phyloP scores from a whole-genome alignment of 2,113 vertebrate species.

The Calyptomena viridis region DNA sequence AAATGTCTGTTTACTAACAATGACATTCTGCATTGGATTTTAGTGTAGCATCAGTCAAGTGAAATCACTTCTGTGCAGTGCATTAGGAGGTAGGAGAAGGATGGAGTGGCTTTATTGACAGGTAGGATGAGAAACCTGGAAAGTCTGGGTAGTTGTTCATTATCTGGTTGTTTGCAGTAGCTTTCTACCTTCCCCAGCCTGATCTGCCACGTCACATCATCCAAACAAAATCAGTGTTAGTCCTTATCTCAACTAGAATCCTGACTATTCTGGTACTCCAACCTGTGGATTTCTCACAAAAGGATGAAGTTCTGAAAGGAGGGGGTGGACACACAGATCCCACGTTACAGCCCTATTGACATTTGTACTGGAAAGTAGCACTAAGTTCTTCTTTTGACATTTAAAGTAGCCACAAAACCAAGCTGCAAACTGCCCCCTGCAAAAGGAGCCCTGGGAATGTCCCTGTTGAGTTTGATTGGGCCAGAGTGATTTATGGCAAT shows the following conservation, averaged over 20 bases:
- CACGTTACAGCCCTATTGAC: fast-evolving
- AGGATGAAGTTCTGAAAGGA: background rate
- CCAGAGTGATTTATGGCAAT: background rate
- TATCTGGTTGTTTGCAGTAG: slow-evolving; percentile 7
- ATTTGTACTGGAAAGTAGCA: background rate
- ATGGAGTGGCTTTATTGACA: slow-evolving; percentile 26
- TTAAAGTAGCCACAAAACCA: background rate
- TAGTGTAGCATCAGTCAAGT: background rate
- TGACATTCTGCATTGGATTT: background rate
- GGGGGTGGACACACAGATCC: background rate
- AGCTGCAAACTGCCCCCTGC: background rate
- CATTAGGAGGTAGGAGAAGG: background rate
- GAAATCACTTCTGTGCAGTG: background rate
- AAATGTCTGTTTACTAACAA: slow-evolving; percentile 11
- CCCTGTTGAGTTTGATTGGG: background rate
- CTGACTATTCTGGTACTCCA: background rate
- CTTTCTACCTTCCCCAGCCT: background rate
- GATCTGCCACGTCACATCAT: background rate
- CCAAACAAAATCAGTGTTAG: background rate
- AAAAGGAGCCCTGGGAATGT: background rate
- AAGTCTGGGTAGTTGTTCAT: slow-evolving; percentile 21
- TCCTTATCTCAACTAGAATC: background rate
- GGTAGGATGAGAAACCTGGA: background rate
- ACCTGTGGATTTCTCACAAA: background rate
- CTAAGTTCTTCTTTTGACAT: background rate